phyloP scores from a whole-genome alignment of 53 echinoderm and acorn worm species.

The Holothuria leucospilota region DNA sequence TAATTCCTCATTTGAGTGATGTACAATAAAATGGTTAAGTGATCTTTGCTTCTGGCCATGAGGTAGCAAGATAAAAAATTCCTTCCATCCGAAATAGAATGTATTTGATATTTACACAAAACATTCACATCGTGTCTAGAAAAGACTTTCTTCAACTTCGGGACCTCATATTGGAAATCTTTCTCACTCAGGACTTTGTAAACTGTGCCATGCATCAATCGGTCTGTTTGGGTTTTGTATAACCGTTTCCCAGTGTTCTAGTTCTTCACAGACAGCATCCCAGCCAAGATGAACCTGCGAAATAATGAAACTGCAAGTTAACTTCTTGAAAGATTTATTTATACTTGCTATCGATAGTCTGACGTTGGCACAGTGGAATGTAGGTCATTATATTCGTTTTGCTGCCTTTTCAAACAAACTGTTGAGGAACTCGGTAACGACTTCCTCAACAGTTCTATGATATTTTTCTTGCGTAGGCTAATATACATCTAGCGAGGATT shows the following conservation, averaged over 20 bases:
- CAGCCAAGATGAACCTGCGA: constrained; percentile 83
- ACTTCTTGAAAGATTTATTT: background rate
- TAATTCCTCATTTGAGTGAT: no score
- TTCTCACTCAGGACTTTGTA: constrained; percentile 78
- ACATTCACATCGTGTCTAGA: background rate
- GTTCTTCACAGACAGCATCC: constrained; percentile 79
- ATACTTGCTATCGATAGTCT: no score
- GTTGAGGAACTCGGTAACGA: no score
- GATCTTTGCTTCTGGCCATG: no score
- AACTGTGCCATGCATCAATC: constrained; percentile 74
- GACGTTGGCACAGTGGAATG: no score
- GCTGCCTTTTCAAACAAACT: no score
- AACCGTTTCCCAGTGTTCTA: constrained; percentile 84
- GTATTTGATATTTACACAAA: background rate
- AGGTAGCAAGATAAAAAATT: background rate
- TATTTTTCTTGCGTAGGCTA: no score
- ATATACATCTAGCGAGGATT: no score
- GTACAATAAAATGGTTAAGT: no score
- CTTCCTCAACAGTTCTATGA: no score
- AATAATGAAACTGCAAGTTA: background rate
- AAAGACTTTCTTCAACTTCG: background rate
- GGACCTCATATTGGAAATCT: background rate
- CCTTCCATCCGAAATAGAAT: background rate
- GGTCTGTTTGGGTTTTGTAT: constrained; percentile 83
- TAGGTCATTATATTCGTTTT: no score